Evolutionary conservation across 2,888 invertebrate genomes (phyloP).

Genomic region (Mallateleia sp.): DNA sequence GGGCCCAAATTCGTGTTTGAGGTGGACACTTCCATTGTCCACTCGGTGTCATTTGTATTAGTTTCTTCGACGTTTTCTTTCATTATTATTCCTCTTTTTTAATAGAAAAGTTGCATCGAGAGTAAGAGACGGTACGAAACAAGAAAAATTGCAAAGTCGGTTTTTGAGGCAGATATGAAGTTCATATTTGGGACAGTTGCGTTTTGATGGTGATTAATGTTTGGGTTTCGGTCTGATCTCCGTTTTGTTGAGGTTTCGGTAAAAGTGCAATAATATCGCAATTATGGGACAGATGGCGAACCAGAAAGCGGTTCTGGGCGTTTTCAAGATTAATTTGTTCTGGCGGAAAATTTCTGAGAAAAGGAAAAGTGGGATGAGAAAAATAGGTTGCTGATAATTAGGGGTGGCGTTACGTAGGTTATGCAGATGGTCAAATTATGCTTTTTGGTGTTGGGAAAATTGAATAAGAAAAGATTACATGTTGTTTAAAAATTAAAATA

Average conservation of each 20-base stretch:
- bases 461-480: no score
- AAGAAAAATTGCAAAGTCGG: slow-evolving; percentile 51
- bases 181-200: slow-evolving; percentile 4
- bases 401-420: no score
- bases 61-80: slow-evolving; percentile 32
- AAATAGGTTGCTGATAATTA: no score
- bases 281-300: slow-evolving; percentile 51
- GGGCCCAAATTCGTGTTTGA: slow-evolving; percentile 40
- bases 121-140: slow-evolving; percentile 8
- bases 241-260: slow-evolving; percentile 8
- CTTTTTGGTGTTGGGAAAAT: no score
- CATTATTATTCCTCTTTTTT: slow-evolving; percentile 17
- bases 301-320: background rate
- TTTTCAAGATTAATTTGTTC: background rate
- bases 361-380: no score
- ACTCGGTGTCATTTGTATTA: slow-evolving; percentile 40
- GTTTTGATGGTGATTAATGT: slow-evolving; percentile 58
- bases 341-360: background rate
- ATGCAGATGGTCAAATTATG: no score
- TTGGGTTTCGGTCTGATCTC: background rate
- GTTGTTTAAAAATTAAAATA: no score
- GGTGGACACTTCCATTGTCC: slow-evolving; percentile 64
- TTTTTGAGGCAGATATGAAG: slow-evolving; percentile 9
- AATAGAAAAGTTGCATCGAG: background rate
- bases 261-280: slow-evolving; percentile 45